These are phyloP conservation scores for Dastarcus helophoroides DNA, from an alignment of 2,888 invertebrate species.

Conservation along the genomic window DNA sequence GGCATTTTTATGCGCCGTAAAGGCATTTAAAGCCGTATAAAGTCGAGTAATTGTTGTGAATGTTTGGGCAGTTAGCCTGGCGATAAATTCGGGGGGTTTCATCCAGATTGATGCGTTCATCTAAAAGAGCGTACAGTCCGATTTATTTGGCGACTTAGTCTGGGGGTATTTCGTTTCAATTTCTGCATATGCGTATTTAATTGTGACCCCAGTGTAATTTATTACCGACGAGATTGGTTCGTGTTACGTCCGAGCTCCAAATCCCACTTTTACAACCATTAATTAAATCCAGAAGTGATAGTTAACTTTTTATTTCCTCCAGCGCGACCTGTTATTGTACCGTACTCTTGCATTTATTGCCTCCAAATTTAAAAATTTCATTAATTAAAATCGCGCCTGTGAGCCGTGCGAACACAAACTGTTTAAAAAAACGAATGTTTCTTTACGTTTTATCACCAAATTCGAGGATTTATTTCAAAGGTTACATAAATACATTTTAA, in stretches of 20 bases:
- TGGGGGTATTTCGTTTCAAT: constrained; percentile 24
- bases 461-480: too few relatives aligned
- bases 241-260: constrained; percentile 28
- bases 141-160: constrained; percentile 31
- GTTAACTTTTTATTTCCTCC: constrained; percentile 31
- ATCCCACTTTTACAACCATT: constrained; percentile 36
- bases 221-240: constrained; percentile 30
- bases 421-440: too few relatives aligned
- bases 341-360: too few relatives aligned
- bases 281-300: constrained; percentile 29
- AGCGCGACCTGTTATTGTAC: too few relatives aligned
- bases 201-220: constrained; percentile 32
- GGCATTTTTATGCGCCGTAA: too few relatives aligned
- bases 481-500: too few relatives aligned
- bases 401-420: too few relatives aligned
- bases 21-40: too few relatives aligned
- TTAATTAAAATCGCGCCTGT: too few relatives aligned
- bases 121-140: constrained; percentile 24
- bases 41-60: background rate
- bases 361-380: too few relatives aligned
- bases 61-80: constrained; percentile 1
- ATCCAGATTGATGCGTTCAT: constrained; percentile 27
- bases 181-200: constrained; percentile 37
- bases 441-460: too few relatives aligned
- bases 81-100: constrained; percentile 17